phyloP scores from a whole-genome alignment of 2,888 invertebrate species.

The Parnassius orleans region DNA sequence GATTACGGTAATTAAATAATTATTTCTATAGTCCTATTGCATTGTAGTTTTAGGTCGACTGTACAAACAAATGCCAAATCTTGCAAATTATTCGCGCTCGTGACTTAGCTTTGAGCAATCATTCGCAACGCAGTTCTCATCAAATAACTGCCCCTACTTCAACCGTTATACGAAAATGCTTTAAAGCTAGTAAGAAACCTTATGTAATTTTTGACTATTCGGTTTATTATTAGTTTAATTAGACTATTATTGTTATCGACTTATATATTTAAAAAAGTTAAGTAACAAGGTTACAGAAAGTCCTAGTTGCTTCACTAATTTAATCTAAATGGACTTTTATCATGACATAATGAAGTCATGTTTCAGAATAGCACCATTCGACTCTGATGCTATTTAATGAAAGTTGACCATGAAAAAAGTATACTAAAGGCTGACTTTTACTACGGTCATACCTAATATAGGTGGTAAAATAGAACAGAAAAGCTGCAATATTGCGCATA shows the following conservation, averaged over 20 bases:
- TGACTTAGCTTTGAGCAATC: conserved; percentile 71
- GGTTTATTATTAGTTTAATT: background rate
- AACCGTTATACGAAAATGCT: conserved; percentile 10
- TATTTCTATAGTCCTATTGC: background rate
- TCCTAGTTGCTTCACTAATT: too few species aligned
- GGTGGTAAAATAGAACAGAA: too few species aligned
- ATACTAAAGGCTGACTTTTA: too few species aligned
- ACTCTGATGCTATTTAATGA: too few species aligned
- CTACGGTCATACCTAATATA: too few species aligned
- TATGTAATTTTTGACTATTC: too few species aligned
- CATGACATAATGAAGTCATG: too few species aligned
- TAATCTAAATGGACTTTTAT: too few species aligned
- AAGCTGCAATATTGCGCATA: too few species aligned
- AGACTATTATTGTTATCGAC: background rate
- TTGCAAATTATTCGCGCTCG: conserved; percentile 69
- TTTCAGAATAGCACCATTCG: too few species aligned
- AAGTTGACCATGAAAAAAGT: too few species aligned
- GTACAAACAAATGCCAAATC: conserved; percentile 67
- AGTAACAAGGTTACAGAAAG: background rate
- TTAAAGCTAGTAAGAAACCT: background rate
- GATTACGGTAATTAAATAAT: background rate
- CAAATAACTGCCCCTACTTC: conserved; percentile 38
- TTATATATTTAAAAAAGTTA: background rate
- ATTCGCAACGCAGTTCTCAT: conserved; percentile 60
- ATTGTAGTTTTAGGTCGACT: conserved; percentile 29